A percentile compares a stretch with the other conserved stretches of the same genome.
phyloP scores from a whole-genome alignment of 2,797 vertebrate species.

The Antrozous pallidus region DNA sequence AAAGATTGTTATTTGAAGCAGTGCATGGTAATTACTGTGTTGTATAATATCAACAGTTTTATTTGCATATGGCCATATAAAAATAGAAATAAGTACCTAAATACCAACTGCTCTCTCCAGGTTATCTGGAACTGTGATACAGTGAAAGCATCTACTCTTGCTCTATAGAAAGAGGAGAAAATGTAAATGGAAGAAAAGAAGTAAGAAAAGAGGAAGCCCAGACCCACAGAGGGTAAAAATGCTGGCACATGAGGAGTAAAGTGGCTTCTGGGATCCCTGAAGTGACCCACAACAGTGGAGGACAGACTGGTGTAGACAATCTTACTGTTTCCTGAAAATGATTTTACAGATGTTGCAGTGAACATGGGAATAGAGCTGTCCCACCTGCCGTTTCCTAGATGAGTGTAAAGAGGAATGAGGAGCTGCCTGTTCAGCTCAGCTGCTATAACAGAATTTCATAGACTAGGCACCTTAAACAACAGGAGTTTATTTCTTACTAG shows the following conservation, averaged over 20 bases:
- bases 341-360: neutral
- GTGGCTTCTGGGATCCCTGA: neutral
- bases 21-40: neutral
- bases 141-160: neutral
- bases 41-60: neutral
- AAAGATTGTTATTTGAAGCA: neutral
- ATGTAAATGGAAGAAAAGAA: neutral
- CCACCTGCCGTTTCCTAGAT: neutral
- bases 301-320: neutral
- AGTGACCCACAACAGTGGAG: neutral
- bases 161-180: neutral
- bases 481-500: neutral
- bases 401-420: neutral
- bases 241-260: neutral
- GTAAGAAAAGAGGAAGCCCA: neutral
- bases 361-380: neutral
- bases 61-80: neutral
- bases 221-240: neutral
- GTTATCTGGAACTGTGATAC: neutral
- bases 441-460: neutral
- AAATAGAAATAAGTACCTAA: slow-evolving; percentile 10
- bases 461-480: neutral
- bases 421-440: neutral
- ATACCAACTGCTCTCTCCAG: neutral
- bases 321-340: neutral